Conservation (phyloP, 2,113 vertebrate genomes). For the Capreolus pygargus region DNA sequence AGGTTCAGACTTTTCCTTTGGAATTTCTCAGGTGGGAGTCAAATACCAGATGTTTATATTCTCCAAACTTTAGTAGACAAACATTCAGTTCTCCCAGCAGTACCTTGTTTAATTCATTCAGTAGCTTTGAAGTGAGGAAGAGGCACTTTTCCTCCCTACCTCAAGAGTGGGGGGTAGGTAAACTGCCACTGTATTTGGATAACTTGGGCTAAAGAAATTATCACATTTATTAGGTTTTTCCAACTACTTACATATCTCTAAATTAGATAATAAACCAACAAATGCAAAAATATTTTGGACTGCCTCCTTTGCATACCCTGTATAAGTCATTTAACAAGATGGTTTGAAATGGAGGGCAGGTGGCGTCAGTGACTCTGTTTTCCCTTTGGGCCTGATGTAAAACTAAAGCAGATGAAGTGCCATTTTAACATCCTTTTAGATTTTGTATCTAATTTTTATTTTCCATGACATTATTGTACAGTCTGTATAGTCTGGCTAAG, state of each 20-base stretch:
- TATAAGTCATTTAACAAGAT: not conserved
- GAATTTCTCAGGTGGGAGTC: not conserved
- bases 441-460: conserved; percentile 4
- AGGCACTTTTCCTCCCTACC: not conserved
- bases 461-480: not conserved
- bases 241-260: not conserved
- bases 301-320: not conserved
- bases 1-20: not conserved
- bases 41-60: not conserved
- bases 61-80: not conserved
- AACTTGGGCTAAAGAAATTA: not conserved
- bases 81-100: not conserved
- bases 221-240: not conserved
- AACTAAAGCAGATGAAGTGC: not conserved
- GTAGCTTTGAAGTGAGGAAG: not conserved
- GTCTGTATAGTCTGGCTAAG: not conserved
- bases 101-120: not conserved
- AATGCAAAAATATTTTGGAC: not conserved
- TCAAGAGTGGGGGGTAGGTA: not conserved
- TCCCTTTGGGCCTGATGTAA: not conserved
- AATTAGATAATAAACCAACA: not conserved
- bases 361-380: not conserved
- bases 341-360: not conserved
- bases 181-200: not conserved
- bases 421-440: not conserved